Evolutionary conservation across 1,140 invertebrate species (phyloP), one percentile per base, ranked within the genome.

Genomic region (Plodia interpunctella): DNA sequence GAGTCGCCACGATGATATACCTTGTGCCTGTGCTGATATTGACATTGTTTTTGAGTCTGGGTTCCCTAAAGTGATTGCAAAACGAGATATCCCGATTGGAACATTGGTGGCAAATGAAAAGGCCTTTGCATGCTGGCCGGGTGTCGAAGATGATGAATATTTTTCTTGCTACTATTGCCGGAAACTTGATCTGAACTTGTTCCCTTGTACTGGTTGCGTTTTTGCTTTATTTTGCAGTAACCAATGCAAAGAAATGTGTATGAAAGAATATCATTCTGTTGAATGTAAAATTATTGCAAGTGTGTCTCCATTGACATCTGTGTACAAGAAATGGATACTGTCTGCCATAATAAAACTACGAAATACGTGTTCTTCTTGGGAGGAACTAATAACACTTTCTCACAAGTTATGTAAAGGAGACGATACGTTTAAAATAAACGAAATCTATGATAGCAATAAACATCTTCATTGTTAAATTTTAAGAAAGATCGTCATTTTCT

Each of bases 11-110:
- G 19, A 56, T 10, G 38, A 60, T 6, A 55, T 66, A 49, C 59
- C 63, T 4, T 66, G 60, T 32, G 32, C 49, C 8, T 61, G 25
- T 51, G 20, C 20, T 8, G 55, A 55, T 20, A 51, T 63, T 8
- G 58, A 57, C 2, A 21, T 69, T 10, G 18, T 38, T 13, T 50
- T 30, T 8, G 60, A 65, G 17, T 30, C 55, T 0, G 56, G 20
- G 15, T 6, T 25, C 13, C 21, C 28, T 6, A 66, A 63, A 59
- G 30, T 66, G 8, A 56, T 63, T 19, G 60, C 67, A 20, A 38
- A 44, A 15, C 53, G 32, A 20, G 53, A 61, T 13, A 59, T 19
- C 35, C 54, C 44, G n/a, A n/a, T n/a, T n/a, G 28, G 58, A 2
- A 57, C 56, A 17, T 0, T 57, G 13, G 44, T 57, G 19, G 49